Base-by-base conservation (phyloP, 92 coral and sea anemone genomes). In the Zoanthus gigantus region DNA sequence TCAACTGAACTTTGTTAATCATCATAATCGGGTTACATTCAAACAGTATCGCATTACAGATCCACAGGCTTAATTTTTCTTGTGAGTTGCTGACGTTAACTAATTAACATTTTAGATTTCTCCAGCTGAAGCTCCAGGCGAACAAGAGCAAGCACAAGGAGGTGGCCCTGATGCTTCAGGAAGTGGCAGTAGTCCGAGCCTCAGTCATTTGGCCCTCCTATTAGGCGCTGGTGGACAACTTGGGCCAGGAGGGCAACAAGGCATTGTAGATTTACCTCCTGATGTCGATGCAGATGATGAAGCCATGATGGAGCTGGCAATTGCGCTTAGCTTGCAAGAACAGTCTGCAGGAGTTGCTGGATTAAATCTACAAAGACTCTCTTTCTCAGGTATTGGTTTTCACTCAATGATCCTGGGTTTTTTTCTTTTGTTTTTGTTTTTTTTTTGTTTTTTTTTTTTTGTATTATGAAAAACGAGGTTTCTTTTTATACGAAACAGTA, bases 301-400 rank as follows among this genome's bases (percentile, higher is more conserved):
- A 74, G 98, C 99, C 76, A 97, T 97, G 99, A 95, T 97, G 96
- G 99, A 97, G 85, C 94, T 97, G 52, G 99, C 99, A 23, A 97
- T 97, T 75, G 99, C 98, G 18, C 85, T 97, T n/a, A 97, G 99
- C 77, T 93, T 97, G 80, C 99, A 97, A 83, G 99, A 97, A 11
- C 99, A 97, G 85, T 88, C 96, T 44, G 95, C 92, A 46, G 92
- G 90, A 0, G 90, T 93, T 17, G 88, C 71, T 9, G 79, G 71
- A 12, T 28, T 84, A 17, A 71, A 78, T 12, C 69, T 72, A 29
- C 80, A 72, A 28, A 71, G 88, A 7, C 71, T 72, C 32, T 74
- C 72, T 23, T 72, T 84, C 53, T 72, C 88, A 72, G 78, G 88
- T 84, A 5, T 68, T 45, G 3, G n/a, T 3, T 75, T 18, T 8